These are phyloP conservation scores for Enteromius argenteus DNA, from an alignment of 2,797 vertebrate species.

Conservation along the genomic window DNA sequence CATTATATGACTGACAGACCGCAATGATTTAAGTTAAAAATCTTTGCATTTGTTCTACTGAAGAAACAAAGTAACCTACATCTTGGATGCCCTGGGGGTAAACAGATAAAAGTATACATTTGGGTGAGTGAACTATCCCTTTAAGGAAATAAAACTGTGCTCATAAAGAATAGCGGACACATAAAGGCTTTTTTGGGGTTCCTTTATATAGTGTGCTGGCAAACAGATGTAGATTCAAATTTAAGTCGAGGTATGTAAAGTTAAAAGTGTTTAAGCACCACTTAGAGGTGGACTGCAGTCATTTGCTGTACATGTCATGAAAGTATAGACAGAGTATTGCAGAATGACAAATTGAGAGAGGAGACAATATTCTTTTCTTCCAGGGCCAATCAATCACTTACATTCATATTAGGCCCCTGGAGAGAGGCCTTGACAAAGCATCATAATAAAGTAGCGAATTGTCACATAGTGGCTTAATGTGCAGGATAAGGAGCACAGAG, in stretches of 20 bases:
- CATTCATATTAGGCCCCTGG: constrained; percentile 50
- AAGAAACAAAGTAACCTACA: too few species aligned
- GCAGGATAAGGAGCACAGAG: constrained; percentile 54
- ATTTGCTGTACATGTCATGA: neutral
- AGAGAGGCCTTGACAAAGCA: constrained; percentile 53
- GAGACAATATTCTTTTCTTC: constrained; percentile 58
- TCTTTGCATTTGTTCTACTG: too few species aligned
- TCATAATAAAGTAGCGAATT: constrained; percentile 63
- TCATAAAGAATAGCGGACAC: constrained; percentile 23
- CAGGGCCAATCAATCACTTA: constrained; percentile 50
- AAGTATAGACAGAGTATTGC: neutral
- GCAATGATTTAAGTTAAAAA: too few species aligned
- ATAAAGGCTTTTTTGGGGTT: constrained; percentile 36
- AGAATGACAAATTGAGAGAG: neutral
- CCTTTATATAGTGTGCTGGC: constrained; percentile 25
- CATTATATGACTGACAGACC: too few species aligned
- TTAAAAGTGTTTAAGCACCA: constrained; percentile 29
- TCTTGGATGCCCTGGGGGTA: too few species aligned
- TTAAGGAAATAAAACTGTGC: neutral
- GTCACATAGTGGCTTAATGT: constrained; percentile 58
- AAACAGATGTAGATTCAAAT: constrained; percentile 39
- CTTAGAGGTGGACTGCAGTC: neutral
- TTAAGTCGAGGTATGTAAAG: constrained; percentile 9
- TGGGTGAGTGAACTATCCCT: too few species aligned
- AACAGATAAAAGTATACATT: too few species aligned